Evolutionary conservation across 2,888 invertebrate species (phyloP).

Genomic region (Andrena hattorfiana): DNA sequence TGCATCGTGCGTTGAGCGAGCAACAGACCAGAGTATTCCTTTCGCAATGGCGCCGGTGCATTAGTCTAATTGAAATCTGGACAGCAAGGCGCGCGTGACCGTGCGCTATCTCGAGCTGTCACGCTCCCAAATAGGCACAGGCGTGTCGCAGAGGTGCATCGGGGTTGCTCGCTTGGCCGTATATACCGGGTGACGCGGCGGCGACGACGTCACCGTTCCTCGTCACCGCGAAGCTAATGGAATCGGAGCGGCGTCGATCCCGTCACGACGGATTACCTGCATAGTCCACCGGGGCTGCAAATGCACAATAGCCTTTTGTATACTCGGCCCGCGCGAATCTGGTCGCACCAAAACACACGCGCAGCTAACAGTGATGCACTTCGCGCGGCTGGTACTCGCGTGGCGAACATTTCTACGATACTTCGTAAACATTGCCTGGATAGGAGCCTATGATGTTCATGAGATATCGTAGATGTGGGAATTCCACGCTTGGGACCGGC

Average conservation of each 20-base stretch:
- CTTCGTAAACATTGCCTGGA: too few species aligned
- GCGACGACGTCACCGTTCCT: neutral
- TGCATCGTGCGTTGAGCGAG: slow-evolving; percentile 18
- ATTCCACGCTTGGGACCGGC: too few species aligned
- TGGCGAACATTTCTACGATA: too few species aligned
- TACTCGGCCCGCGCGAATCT: too few species aligned
- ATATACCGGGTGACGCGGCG: slow-evolving; percentile 27
- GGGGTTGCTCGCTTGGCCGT: slow-evolving; percentile 32
- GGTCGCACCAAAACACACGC: too few species aligned
- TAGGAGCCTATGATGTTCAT: too few species aligned
- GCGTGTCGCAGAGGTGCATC: slow-evolving; percentile 31
- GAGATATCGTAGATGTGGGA: too few species aligned
- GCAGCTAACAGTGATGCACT: too few species aligned
- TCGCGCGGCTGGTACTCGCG: too few species aligned
- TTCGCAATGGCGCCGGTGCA: slow-evolving; percentile 56
- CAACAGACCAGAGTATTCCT: slow-evolving; percentile 4
- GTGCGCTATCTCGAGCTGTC: slow-evolving; percentile 69
- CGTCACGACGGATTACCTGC: slow-evolving; percentile 6
- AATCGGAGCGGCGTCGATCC: slow-evolving; percentile 16
- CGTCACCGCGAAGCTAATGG: slow-evolving; percentile 30
- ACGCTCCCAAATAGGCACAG: slow-evolving; percentile 59
- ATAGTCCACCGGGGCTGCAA: neutral
- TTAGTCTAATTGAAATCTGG: slow-evolving; percentile 79
- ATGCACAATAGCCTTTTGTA: too few species aligned
- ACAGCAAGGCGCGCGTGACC: slow-evolving; percentile 70